phyloP scores from a whole-genome alignment of 1,140 invertebrate species.

The Microplitis demolitor region DNA sequence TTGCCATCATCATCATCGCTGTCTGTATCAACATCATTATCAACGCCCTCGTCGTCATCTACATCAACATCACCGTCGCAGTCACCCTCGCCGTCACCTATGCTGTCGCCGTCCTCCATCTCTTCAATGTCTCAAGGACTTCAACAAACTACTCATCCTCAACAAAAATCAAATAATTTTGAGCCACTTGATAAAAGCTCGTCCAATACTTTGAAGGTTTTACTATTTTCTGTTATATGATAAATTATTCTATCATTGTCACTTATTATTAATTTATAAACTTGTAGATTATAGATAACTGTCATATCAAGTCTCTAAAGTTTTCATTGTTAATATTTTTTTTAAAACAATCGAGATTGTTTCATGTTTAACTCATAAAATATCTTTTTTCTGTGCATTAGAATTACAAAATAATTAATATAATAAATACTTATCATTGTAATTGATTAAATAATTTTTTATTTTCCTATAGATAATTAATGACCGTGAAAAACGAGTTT shows the following conservation, averaged over 20 bases:
- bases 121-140: slow-evolving; percentile 2
- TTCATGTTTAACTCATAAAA: too few relatives aligned
- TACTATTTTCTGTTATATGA: not conserved
- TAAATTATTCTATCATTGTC: not conserved
- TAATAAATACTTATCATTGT: too few relatives aligned
- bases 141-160: slow-evolving; percentile 21
- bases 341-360: too few relatives aligned
- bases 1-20: slow-evolving; percentile 11
- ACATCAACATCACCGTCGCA: not conserved
- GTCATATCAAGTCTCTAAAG: too few relatives aligned
- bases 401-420: too few relatives aligned
- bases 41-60: not conserved
- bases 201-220: slow-evolving; percentile 58
- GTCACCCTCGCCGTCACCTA: slow-evolving; percentile 5
- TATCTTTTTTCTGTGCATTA: too few relatives aligned
- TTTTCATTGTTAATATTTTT: too few relatives aligned
- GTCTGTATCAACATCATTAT: slow-evolving; percentile 9
- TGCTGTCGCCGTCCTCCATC: not conserved
- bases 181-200: slow-evolving; percentile 56
- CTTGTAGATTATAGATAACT: not conserved
- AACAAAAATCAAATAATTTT: slow-evolving; percentile 52
- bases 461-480: too few relatives aligned
- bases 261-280: not conserved
- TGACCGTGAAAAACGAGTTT: too few relatives aligned
- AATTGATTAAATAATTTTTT: not conserved